Conservation (phyloP, 2,888 invertebrate genomes). For the Volucella bombylans region DNA sequence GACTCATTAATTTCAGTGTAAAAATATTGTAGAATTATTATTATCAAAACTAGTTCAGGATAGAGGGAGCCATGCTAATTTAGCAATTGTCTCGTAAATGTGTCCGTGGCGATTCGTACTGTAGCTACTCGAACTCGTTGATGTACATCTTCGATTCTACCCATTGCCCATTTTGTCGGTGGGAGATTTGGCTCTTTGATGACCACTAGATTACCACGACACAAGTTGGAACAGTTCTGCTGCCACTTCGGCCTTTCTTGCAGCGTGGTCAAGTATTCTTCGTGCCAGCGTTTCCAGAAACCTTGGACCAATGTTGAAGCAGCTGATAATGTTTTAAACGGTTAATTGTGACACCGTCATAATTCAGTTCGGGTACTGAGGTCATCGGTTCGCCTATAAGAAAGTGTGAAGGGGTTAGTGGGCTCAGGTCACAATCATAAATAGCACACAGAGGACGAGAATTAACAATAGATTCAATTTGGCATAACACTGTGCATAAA, state of each 20-base stretch:
- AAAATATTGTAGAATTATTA: no score
- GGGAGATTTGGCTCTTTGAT: conserved; percentile 36
- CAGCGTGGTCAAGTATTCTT: no score
- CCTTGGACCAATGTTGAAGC: conserved; percentile 52
- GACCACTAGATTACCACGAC: conserved; percentile 12
- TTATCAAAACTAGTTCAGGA: no score
- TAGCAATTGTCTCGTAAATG: no score
- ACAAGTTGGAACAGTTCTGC: no score
- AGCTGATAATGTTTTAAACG: conserved; percentile 43
- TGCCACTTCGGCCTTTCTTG: no score
- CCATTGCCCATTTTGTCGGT: conserved; percentile 37
- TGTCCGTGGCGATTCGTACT: no score
- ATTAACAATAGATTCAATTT: conserved; percentile 60
- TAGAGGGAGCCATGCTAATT: no score
- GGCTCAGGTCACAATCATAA: conserved; percentile 49
- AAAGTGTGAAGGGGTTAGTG: conserved; percentile 41
- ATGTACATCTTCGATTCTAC: no score
- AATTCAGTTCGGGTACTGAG: conserved; percentile 32
- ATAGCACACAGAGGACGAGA: conserved; percentile 41
- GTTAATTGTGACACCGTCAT: conserved; percentile 4
- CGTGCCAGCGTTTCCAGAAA: no score
- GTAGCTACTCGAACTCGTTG: conserved; percentile 8
- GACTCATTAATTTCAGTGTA: no score
- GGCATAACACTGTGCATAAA: conserved; percentile 49
- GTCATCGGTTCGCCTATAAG: conserved; percentile 50